phyloP scores from a whole-genome alignment of 53 echinoderm and acorn worm genomes.

The Crossaster papposus region DNA sequence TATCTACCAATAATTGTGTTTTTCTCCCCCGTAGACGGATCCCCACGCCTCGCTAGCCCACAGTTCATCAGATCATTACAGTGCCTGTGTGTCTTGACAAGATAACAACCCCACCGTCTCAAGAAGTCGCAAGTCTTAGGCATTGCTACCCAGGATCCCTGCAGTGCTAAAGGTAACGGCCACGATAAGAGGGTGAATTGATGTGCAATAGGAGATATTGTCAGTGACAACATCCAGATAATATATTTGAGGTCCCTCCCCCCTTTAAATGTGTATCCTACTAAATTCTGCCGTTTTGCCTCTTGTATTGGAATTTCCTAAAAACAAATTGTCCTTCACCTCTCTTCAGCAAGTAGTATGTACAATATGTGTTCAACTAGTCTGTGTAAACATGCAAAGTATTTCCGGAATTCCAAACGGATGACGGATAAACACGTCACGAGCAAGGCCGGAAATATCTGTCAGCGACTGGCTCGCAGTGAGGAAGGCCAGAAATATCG shows the following conservation, averaged over 20 bases:
- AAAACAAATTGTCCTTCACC: no score
- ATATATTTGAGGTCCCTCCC: no score
- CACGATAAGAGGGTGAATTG: background rate
- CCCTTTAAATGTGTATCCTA: no score
- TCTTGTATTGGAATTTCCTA: background rate
- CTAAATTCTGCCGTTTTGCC: background rate
- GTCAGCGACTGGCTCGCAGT: no score
- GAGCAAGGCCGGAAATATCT: no score
- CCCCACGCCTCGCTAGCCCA: slow-evolving; percentile 62
- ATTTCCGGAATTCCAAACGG: no score
- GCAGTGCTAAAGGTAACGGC: background rate
- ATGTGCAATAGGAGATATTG: background rate
- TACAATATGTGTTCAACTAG: no score
- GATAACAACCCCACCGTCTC: background rate
- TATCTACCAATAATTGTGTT: background rate
- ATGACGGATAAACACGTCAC: no score
- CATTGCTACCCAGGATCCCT: background rate
- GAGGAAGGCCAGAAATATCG: no score
- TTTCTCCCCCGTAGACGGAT: slow-evolving; percentile 36
- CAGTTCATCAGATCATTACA: slow-evolving; percentile 56
- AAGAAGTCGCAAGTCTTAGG: background rate
- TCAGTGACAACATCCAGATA: background rate
- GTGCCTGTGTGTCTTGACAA: slow-evolving; percentile 42
- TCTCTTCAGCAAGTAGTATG: no score
- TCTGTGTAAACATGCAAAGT: no score